A percentile compares a stretch with the other conserved stretches of the same genome.
Conservation (phyloP, 2,797 vertebrate species). For the Falco naumanni region DNA sequence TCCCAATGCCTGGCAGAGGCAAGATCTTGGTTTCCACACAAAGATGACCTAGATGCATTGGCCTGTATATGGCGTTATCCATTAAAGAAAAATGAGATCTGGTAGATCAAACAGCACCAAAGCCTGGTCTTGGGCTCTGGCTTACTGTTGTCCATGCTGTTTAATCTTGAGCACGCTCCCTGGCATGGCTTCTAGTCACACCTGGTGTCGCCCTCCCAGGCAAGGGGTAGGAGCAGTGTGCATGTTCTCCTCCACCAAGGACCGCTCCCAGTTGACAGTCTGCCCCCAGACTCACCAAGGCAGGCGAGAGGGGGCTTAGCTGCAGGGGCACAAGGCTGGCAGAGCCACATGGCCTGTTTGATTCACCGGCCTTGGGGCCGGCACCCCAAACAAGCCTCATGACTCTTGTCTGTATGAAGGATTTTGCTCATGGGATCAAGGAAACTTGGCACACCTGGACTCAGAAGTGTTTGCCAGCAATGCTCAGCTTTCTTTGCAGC, state of each 20-base stretch:
- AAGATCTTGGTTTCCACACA: not conserved
- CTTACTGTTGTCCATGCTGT: not conserved
- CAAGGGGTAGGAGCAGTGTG: not conserved
- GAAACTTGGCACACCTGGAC: not conserved
- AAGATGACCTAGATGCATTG: not conserved
- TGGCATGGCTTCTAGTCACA: accelerated
- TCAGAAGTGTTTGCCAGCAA: not conserved
- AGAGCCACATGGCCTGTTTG: not conserved
- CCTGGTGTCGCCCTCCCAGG: not conserved
- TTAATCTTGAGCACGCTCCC: not conserved
- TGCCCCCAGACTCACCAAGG: not conserved
- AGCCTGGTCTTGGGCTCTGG: not conserved
- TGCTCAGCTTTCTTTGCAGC: not conserved
- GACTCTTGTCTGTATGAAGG: not conserved
- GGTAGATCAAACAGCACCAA: not conserved
- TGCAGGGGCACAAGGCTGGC: not conserved
- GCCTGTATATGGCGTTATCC: not conserved
- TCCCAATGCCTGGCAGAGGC: not conserved
- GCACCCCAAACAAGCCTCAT: not conserved
- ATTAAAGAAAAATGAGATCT: not conserved
- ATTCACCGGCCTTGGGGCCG: not conserved
- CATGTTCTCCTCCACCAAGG: not conserved
- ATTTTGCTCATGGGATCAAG: not conserved
- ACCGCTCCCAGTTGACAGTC: not conserved
- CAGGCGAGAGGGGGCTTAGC: not conserved